Evolutionary conservation across 2,113 vertebrate species (phyloP).

Genomic region (Neomonachus schauinslandi): DNA sequence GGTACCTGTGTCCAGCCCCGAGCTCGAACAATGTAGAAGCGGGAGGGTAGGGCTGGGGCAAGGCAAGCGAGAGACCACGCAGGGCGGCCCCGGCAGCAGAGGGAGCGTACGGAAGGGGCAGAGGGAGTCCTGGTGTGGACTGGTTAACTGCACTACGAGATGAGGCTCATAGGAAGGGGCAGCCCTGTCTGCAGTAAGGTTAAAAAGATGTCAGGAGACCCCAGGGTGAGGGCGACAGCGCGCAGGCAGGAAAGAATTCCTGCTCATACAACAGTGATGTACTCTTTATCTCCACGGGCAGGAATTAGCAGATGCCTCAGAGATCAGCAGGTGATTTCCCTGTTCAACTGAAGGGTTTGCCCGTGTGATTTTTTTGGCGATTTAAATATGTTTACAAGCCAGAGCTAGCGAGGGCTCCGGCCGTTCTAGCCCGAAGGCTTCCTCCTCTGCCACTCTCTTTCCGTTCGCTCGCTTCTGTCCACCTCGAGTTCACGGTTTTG

Average conservation of each 20-base stretch:
- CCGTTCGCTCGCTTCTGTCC: not conserved
- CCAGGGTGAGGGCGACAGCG: not conserved
- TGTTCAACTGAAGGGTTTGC: not conserved
- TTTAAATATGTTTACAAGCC: not conserved
- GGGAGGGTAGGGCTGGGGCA: not conserved
- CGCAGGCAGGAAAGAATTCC: not conserved
- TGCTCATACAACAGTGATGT: not conserved
- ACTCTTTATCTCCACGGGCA: not conserved
- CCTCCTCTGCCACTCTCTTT: not conserved
- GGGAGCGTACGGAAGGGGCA: not conserved
- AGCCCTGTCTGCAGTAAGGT: not conserved
- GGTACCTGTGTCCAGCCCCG: not conserved
- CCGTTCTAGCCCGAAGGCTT: not conserved
- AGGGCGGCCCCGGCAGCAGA: not conserved
- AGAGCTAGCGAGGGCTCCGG: not conserved
- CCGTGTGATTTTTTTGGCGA: not conserved
- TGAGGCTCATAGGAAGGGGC: not conserved
- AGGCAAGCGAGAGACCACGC: not conserved
- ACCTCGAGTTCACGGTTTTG: not conserved
- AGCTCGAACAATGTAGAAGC: not conserved
- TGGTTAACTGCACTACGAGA: not conserved
- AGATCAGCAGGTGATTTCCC: not conserved
- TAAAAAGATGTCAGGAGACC: not conserved
- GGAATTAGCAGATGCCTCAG: not conserved
- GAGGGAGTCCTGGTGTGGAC: not conserved